Evolutionary conservation across 2,113 vertebrate genomes (phyloP).

Genomic region (Anas platyrhynchos): DNA sequence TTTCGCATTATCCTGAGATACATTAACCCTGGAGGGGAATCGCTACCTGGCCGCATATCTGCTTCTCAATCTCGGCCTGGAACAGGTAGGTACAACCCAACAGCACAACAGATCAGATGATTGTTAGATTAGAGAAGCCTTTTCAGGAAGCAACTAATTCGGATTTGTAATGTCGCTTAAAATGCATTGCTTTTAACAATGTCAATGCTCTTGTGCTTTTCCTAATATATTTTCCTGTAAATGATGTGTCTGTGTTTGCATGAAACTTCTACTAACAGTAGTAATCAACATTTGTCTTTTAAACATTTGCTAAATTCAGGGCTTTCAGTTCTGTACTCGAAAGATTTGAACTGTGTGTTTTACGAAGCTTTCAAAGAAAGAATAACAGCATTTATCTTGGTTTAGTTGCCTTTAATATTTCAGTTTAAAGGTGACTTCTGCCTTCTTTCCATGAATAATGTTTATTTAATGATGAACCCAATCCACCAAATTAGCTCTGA

Average conservation of each 20-base stretch:
- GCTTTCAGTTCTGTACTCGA: not conserved
- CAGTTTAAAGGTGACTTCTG: not conserved
- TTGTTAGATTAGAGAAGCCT: not conserved
- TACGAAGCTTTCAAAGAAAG: not conserved
- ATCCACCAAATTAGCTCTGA: not conserved
- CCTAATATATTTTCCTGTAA: not conserved
- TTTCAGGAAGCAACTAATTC: not conserved
- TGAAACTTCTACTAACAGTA: not conserved
- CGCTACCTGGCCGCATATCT: conserved; percentile 79
- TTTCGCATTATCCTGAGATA: conserved; percentile 89
- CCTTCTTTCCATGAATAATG: not conserved
- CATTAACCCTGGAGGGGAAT: conserved; percentile 80
- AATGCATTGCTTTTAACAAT: not conserved
- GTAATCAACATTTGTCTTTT: not conserved
- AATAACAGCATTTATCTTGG: not conserved
- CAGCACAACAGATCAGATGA: not conserved
- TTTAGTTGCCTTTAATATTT: not conserved
- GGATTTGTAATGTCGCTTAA: not conserved
- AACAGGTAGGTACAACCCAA: conserved; percentile 80
- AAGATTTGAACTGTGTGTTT: not conserved
- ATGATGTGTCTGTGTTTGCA: conserved; percentile 6
- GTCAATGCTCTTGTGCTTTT: not conserved
- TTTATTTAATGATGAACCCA: not conserved
- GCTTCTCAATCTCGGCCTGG: conserved; percentile 73
- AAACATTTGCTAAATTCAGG: not conserved